phyloP scores from a whole-genome alignment of 2,113 vertebrate species.

The Athene cunicularia region DNA sequence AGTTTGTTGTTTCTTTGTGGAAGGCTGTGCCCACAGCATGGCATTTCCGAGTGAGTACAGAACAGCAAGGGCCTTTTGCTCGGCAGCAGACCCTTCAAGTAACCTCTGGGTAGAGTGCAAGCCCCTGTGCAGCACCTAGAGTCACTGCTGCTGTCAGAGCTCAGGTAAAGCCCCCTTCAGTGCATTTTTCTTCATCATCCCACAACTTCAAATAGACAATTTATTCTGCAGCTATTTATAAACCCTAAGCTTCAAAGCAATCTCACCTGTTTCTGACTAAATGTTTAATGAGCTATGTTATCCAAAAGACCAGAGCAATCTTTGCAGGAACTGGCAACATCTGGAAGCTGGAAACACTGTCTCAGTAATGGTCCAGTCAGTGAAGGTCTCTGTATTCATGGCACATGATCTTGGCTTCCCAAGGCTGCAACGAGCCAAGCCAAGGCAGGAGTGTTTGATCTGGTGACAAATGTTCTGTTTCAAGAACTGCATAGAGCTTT shows the following conservation, averaged over 20 bases:
- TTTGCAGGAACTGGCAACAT: neutral
- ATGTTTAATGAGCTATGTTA: neutral
- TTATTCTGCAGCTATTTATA: neutral
- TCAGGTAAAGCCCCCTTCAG: neutral
- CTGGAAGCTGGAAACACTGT: neutral
- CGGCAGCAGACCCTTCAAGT: neutral
- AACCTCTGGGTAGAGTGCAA: neutral
- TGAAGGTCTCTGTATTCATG: neutral
- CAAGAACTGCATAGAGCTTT: neutral
- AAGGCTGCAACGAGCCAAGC: neutral
- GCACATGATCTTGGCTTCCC: neutral
- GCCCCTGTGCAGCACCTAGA: fast-evolving
- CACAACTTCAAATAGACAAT: neutral
- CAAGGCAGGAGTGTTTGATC: neutral
- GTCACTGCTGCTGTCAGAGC: neutral
- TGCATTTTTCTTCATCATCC: fast-evolving
- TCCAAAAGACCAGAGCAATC: neutral
- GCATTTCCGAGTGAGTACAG: neutral
- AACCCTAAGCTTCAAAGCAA: neutral
- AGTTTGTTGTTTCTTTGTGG: neutral
- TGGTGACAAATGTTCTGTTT: neutral
- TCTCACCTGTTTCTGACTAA: neutral
- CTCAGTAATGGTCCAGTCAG: neutral
- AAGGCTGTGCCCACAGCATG: neutral
- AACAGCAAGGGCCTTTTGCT: neutral